Conservation (phyloP, 2,888 invertebrate species). For the Ecliptopera silaceata region DNA sequence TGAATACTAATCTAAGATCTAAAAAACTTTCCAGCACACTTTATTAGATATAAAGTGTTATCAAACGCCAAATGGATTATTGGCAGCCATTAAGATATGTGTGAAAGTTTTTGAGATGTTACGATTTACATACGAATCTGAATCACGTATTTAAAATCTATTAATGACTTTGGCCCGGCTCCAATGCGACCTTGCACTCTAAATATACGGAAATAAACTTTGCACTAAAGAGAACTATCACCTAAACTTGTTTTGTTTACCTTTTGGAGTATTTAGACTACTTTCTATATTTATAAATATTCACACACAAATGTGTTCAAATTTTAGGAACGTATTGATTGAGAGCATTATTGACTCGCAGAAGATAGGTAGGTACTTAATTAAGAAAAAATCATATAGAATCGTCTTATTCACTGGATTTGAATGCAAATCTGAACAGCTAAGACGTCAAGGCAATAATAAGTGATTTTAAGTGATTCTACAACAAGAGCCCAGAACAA, state of each 20-base stretch:
- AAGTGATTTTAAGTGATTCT: no score
- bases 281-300: no score
- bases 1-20: not conserved
- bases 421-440: no score
- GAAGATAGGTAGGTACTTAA: no score
- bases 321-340: no score
- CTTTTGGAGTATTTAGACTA: no score
- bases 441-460: no score
- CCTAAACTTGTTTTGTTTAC: not conserved
- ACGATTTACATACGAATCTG: constrained; percentile 8
- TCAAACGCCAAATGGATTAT: not conserved
- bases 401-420: no score
- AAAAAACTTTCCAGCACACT: not conserved
- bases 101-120: not conserved
- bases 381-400: no score
- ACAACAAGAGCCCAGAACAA: no score
- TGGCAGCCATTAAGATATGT: constrained; percentile 1
- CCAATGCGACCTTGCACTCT: constrained; percentile 62
- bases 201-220: constrained; percentile 39
- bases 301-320: no score
- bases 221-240: constrained; percentile 19
- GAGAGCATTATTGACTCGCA: no score
- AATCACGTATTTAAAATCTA: constrained; percentile 39
- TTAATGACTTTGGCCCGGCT: constrained; percentile 53
- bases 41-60: not conserved